phyloP scores from a whole-genome alignment of 2,797 vertebrate species.

The Catostomus latipinnis region DNA sequence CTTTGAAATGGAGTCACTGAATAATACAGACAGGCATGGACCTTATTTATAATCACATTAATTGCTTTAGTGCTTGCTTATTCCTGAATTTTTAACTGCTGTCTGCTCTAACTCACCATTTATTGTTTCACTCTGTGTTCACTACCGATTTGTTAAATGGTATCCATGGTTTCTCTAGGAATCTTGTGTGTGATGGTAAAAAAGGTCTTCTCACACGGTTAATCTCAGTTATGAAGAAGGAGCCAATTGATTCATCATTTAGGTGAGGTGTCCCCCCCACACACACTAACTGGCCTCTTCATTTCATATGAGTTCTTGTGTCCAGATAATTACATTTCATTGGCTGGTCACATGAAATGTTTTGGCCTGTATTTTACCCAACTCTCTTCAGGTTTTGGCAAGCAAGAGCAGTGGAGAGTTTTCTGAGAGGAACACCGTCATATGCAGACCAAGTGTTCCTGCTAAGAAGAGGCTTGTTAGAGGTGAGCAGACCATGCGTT shows the following conservation, averaged over 20 bases:
- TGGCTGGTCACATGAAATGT: not conserved
- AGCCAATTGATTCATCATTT: slow-evolving; percentile 96
- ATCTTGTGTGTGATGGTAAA: slow-evolving; percentile 95
- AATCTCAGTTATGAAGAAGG: slow-evolving; percentile 97
- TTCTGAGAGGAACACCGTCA: slow-evolving; percentile 95
- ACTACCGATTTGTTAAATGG: not conserved
- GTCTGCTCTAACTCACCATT: not conserved
- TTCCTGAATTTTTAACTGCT: not conserved
- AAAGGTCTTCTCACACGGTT: slow-evolving; percentile 94
- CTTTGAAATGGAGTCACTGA: slow-evolving; percentile 95
- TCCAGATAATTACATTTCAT: not conserved
- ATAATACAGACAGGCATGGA: slow-evolving; percentile 90
- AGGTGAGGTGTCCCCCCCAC: slow-evolving; percentile 75
- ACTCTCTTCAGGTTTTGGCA: slow-evolving; percentile 91
- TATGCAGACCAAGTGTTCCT: slow-evolving; percentile 99
- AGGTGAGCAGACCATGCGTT: slow-evolving; percentile 77
- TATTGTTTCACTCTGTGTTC: not conserved
- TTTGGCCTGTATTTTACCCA: not conserved
- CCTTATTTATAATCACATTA: not conserved
- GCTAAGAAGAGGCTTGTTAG: slow-evolving; percentile 93
- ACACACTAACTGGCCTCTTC: not conserved
- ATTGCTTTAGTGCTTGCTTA: not conserved
- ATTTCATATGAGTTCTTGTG: not conserved
- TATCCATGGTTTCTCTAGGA: slow-evolving; percentile 72
- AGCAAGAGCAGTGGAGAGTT: slow-evolving; percentile 97